Evolutionary conservation across 2,888 invertebrate species (phyloP).

Genomic region (Campoplex nolae): DNA sequence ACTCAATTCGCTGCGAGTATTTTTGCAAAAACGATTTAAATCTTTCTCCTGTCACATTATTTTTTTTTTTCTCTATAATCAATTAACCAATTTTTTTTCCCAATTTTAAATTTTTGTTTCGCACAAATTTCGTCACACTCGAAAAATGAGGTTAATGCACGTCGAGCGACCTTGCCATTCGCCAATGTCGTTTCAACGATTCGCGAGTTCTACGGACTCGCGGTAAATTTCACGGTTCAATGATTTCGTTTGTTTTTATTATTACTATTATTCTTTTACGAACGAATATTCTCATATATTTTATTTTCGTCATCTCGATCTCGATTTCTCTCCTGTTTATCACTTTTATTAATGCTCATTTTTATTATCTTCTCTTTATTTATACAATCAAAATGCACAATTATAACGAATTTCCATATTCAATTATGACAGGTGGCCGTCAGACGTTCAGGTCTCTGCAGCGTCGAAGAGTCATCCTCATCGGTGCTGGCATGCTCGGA

Average conservation of each 20-base stretch:
- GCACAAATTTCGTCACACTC: neutral
- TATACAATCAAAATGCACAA: neutral
- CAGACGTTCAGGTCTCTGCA: slow-evolving; percentile 78
- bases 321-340: neutral
- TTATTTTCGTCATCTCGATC: neutral
- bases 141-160: neutral
- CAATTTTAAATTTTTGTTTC: neutral
- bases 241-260: neutral
- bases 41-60: no score
- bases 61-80: neutral
- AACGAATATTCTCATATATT: neutral
- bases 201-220: neutral
- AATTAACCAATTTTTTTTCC: neutral
- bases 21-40: neutral
- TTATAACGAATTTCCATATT: slow-evolving; percentile 7
- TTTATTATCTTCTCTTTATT: neutral
- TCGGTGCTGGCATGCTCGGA: slow-evolving; percentile 80
- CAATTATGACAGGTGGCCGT: slow-evolving; percentile 79
- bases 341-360: neutral
- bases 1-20: slow-evolving; percentile 19
- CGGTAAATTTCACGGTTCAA: neutral
- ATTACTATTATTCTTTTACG: neutral
- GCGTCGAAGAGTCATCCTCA: slow-evolving; percentile 76
- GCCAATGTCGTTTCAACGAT: neutral
- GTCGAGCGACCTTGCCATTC: neutral